Conservation (phyloP, 2,888 invertebrate genomes). For the Pollenia angustigena region DNA sequence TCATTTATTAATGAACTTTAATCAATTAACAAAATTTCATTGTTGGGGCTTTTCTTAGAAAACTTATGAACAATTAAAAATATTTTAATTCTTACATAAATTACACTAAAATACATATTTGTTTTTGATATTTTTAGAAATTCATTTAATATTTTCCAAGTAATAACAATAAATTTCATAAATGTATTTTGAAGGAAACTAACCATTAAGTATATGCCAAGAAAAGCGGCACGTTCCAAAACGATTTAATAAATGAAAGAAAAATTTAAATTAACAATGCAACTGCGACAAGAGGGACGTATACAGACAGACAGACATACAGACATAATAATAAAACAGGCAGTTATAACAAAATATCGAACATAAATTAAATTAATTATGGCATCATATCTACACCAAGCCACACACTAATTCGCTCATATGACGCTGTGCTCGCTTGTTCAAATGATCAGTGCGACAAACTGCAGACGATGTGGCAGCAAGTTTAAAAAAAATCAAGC, state of each 20-base stretch:
- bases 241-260: constrained; percentile 79
- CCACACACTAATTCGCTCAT: constrained; percentile 31
- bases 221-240: constrained; percentile 81
- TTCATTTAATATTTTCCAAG: constrained; percentile 72
- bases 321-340: constrained; percentile 34
- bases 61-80: constrained; percentile 16
- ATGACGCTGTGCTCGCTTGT: background rate
- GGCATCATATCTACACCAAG: constrained; percentile 71
- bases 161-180: constrained; percentile 74
- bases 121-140: constrained; percentile 66
- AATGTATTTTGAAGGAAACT: constrained; percentile 69
- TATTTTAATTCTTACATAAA: constrained; percentile 41
- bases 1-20: constrained; percentile 31
- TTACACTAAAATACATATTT: constrained; percentile 22
- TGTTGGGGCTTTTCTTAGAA: constrained; percentile 9
- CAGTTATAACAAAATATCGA: constrained; percentile 80
- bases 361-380: constrained; percentile 83
- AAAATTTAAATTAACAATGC: constrained; percentile 44
- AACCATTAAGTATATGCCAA: constrained; percentile 68
- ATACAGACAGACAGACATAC: background rate
- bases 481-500: constrained; percentile 54
- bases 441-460: constrained; percentile 20
- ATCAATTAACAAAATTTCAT: constrained; percentile 13
- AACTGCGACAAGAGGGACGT: constrained; percentile 6
- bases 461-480: constrained; percentile 64